Evolutionary conservation across 2,797 vertebrate genomes (phyloP), one percentile per base, ranked within the genome.

Genomic region (Cryptoblepharus egeriae): DNA sequence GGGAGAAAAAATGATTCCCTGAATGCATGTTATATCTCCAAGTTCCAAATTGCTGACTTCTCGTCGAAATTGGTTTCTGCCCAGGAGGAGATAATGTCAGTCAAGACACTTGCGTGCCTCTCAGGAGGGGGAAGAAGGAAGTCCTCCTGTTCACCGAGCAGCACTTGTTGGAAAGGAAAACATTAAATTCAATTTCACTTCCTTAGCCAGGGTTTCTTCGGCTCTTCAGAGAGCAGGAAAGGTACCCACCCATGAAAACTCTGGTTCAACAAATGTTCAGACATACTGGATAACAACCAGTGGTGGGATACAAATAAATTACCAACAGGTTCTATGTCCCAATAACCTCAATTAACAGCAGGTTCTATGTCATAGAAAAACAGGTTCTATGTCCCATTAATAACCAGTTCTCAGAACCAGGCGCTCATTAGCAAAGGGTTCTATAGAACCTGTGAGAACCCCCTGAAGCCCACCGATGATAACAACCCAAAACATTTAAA

Each of bases 1-100:
- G 88, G 91, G 91, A 92, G 90, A 11, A 13, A n/a, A 95, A 94
- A 94, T 91, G 85, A 95, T 95, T 95, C 82, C 87, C 90, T 85
- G 76, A 89, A 89, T 84, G 88, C 89, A 89, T 83, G 77, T 93
- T 93, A 93, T 92, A 95, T 94, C 94, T 94, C 91, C 91, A 92
- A 94, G 93, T 96, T 95, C 93, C 93, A 95, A 95, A 92, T 95
- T 93, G 87, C 94, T 88, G 91, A 93, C 89, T 94, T 95, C 93
- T 94, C 75, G 80, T 90, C 90, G 94, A 96, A 97, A 96, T 96
- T 96, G 95, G 86, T 96, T 97, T 96, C 93, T 96, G 91, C 90
- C 92, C 89, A 92, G 85, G 82, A 95, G 91, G 92, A 95, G 96
- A 95, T 96, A 95, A 94, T 81, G 92, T 95, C 94, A 95, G 84